A percentile compares a stretch with the other conserved stretches of the same genome.
These are phyloP conservation scores for Agonopterix heracliana DNA, from an alignment of 2,888 invertebrate genomes.

Conservation along the genomic window DNA sequence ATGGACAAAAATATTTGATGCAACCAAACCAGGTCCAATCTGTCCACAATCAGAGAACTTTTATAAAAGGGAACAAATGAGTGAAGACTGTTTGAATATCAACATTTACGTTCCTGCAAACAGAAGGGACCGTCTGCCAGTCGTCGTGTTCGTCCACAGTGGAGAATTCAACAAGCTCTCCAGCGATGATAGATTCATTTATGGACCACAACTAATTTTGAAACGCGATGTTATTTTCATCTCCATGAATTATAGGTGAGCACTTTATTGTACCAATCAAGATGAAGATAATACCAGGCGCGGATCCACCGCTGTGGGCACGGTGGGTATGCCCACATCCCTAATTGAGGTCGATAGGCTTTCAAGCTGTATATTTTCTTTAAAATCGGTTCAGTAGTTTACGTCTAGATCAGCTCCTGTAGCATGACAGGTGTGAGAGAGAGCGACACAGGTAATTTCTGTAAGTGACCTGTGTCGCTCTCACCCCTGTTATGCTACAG, in stretches of 20 bases:
- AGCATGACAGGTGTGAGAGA: no score
- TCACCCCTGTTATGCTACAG: no score
- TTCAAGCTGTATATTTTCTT: no score
- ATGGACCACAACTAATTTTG: slow-evolving; percentile 36
- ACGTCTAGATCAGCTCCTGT: no score
- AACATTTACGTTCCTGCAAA: slow-evolving; percentile 26
- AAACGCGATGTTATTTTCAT: slow-evolving; percentile 35
- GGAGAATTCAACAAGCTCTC: slow-evolving; percentile 29
- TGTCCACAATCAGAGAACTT: slow-evolving; percentile 21
- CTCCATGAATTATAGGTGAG: slow-evolving; percentile 39
- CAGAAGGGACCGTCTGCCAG: slow-evolving; percentile 19
- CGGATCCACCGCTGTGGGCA: no score
- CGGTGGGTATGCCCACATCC: no score
- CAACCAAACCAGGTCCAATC: slow-evolving; percentile 20
- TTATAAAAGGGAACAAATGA: slow-evolving; percentile 19
- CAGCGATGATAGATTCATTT: slow-evolving; percentile 18
- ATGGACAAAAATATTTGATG: slow-evolving; percentile 23
- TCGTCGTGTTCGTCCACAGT: slow-evolving; percentile 36
- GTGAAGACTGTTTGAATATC: slow-evolving; percentile 29
- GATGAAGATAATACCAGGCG: not conserved
- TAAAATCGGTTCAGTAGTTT: no score
- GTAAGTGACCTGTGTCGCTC: no score
- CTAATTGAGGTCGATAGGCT: no score
- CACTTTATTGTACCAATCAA: not conserved
- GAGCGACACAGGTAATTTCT: no score